Base-by-base conservation (phyloP, 1,140 invertebrate species). In the Drosophila ambigua region DNA sequence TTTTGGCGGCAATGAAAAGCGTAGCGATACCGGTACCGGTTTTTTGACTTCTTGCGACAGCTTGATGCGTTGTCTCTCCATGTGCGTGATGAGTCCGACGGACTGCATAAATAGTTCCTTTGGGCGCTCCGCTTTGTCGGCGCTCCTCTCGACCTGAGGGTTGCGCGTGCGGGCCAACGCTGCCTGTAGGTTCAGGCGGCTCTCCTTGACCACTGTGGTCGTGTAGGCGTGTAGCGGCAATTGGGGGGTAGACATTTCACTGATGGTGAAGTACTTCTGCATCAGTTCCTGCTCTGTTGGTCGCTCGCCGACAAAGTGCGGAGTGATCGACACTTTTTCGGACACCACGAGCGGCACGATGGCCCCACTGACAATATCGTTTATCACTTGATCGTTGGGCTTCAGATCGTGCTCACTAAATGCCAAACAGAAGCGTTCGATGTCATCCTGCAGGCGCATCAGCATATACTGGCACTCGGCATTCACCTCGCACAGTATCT, bases 391-490 rank as follows among this genome's bases (percentile, higher is more conserved):
- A 8, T 54, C 24, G 39, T 88, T 71, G 3, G 78, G 83, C 39
- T 79, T 50, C 8, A 87, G 45, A 3, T 71, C 13, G 2, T 90
- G 75, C 44, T 72, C 65, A 3, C 57, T 75, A 1, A 92, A 75
- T 13, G 77, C 75, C 50, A 75, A 71, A 20, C 68, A 83, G 39
- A 91, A 91, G 23, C 68, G 68, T 41, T 87, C 79, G 4, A 92
- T 77, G 53, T 85, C 68, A 7, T 90, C 75, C 24, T 85, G 74
- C 0, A 92, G 53, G 6, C 75, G 72, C 5, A 90, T 5, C 2
- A 82, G 52, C 45, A 91, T 51, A 24, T 77, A 89, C 46, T 90
- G 65, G 24, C 90, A 79, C 50, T 92, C 91, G 2, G 78, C 79
- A 74, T 90, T 91, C 5, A 92, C 64, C 39, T 90, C 72, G 44